Base-by-base conservation (phyloP, 2,797 vertebrate species). In the Macropus fuliginosus region DNA sequence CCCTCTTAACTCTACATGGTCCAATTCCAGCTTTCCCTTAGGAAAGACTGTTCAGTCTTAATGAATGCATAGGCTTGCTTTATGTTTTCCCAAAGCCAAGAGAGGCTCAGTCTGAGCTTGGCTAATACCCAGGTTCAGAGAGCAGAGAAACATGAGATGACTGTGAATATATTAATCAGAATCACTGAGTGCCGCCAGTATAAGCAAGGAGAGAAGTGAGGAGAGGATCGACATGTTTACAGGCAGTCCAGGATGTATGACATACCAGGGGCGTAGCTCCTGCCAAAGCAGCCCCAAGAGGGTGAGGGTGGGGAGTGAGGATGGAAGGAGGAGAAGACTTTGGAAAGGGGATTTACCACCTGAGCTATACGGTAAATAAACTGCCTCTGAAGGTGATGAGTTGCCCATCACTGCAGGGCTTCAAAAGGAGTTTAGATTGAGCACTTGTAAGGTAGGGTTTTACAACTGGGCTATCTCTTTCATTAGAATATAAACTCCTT, bases 151-250 rank as follows among this genome's bases (percentile, higher is more conserved):
- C 98, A 98, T 21, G 4, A 97, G 96, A 97, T 97, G 98, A 98
- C 98, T 98, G 93, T 52, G 90, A 98, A 98, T 97, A 97, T 93
- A 94, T 97, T 98, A 96, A 98, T 97, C 91, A 98, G 97, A 98
- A 98, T 95, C 90, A n/a, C 56, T 95, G 92, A 96, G 27, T 81
- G 59, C 40, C 93, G n/a, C 16, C 89, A 74, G 5, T 91, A 95
- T 96, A 96, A 96, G 91, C 59, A 96, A 97, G 97, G 56, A 50
- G 94, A 92, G n/a, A 92, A 96, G 97, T 96, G 55, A 93, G 29
- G 18, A 56, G 57, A 56, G 56, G 0, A 18, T 95, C 55, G 91
- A 34, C 54, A 95, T 87, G 52, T 95, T 96, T 81, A 95, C 94
- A 98, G 95, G 91, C 4, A 95, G n/a, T 91, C 46, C 29, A 50